Evolutionary conservation across 2,888 invertebrate genomes (phyloP).

Genomic region (Aspidiotus rigidus): DNA sequence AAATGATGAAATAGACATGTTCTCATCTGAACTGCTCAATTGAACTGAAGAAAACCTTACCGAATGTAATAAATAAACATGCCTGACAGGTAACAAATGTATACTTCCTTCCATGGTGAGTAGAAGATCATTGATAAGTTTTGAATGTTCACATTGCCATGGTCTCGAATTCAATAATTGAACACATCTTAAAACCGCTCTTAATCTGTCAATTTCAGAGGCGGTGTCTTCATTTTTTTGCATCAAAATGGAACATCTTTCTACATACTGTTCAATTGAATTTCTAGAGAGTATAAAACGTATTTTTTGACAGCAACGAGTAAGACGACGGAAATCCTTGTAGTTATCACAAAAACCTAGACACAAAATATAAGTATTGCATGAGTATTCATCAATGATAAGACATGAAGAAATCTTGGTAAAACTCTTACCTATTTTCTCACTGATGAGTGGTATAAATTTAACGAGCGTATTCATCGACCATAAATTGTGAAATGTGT

Average conservation of each 20-base stretch:
- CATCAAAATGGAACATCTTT: background rate
- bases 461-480: background rate
- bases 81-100: background rate
- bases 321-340: constrained; percentile 9
- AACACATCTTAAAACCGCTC: constrained; percentile 12
- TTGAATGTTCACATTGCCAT: background rate
- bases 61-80: background rate
- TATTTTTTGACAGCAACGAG: constrained; percentile 16
- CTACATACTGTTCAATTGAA: background rate
- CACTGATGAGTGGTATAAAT: background rate
- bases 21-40: too few relatives aligned
- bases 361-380: background rate
- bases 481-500: background rate
- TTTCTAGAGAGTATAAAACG: background rate
- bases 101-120: background rate
- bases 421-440: background rate
- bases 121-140: background rate
- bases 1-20: too few relatives aligned
- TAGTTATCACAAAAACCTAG: constrained; percentile 8
- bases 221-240: background rate
- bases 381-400: background rate
- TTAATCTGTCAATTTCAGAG: background rate
- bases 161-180: constrained; percentile 7
- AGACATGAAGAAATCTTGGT: background rate
- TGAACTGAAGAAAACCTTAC: background rate